phyloP scores from a whole-genome alignment of 1,140 invertebrate species.

The Ceratoteleas bidentatus region DNA sequence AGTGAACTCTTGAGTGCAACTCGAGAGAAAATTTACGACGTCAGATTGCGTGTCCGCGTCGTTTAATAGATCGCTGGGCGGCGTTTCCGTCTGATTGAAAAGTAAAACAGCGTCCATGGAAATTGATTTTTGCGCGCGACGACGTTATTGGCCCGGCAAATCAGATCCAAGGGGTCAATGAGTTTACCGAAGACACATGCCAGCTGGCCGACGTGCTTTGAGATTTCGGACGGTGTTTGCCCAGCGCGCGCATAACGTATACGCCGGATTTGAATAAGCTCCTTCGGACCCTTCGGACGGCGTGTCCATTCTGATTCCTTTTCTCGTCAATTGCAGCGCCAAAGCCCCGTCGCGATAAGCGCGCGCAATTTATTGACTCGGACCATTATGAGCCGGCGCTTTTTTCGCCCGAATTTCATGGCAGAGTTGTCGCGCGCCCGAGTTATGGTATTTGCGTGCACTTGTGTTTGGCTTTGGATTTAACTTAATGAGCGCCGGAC shows the following conservation, averaged over 20 bases:
- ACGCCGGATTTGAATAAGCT: constrained; percentile 66
- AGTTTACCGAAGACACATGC: constrained; percentile 61
- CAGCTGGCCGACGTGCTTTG: constrained; percentile 55
- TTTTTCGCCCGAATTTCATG: constrained; percentile 54
- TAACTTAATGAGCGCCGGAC: constrained; percentile 23
- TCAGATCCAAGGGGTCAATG: constrained; percentile 63
- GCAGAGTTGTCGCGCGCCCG: constrained; percentile 24
- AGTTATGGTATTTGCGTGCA: constrained; percentile 44
- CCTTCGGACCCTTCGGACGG: constrained; percentile 60
- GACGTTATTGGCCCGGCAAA: constrained; percentile 51
- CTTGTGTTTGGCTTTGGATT: constrained; percentile 40
- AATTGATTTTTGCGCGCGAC: constrained; percentile 48
- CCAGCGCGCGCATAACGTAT: constrained; percentile 43
- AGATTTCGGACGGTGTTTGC: constrained; percentile 57
- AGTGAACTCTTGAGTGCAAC: too few relatives aligned
- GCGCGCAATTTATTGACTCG: constrained; percentile 54
- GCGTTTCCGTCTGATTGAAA: constrained; percentile 44
- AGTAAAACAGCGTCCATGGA: constrained; percentile 53
- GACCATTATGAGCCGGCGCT: constrained; percentile 46
- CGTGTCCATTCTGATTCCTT: constrained; percentile 62
- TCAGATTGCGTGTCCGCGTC: constrained; percentile 40
- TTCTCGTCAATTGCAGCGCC: constrained; percentile 54
- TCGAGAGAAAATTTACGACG: constrained; percentile 43
- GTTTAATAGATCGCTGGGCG: constrained; percentile 51
- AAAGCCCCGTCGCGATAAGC: constrained; percentile 53